A percentile compares a stretch with the other conserved stretches of the same genome.
Conservation (phyloP, 2,113 vertebrate genomes). For the Lipophrys pholis region DNA sequence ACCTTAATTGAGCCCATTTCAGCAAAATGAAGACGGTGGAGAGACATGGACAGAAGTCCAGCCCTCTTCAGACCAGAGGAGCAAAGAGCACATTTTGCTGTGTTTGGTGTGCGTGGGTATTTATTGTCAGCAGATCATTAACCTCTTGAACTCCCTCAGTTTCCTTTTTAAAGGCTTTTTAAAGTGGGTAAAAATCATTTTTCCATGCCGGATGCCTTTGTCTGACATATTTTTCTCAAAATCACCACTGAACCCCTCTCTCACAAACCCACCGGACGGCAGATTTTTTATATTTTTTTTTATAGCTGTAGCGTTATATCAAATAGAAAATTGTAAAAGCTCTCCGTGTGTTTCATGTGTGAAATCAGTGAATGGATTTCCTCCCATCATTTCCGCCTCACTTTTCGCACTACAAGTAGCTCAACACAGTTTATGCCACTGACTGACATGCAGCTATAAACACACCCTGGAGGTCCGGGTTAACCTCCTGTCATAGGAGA, state of each 20-base stretch:
- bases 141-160: neutral
- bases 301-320: neutral
- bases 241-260: conserved; percentile 1
- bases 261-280: neutral
- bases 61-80: too few species aligned
- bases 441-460: conserved; percentile 37
- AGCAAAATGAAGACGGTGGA: too few species aligned
- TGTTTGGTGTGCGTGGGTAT: too few species aligned
- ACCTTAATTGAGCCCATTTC: too few species aligned
- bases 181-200: conserved; percentile 4
- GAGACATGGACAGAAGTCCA: too few species aligned
- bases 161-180: conserved; percentile 2
- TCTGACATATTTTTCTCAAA: neutral
- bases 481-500: conserved; percentile 16
- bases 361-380: conserved; percentile 15
- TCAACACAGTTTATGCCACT: conserved; percentile 28
- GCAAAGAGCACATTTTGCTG: too few species aligned
- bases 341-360: neutral
- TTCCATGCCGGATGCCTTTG: neutral
- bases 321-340: conserved; percentile 7
- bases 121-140: neutral
- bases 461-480: conserved; percentile 28
- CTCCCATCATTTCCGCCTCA: neutral
- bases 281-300: conserved; percentile 8
- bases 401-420: conserved; percentile 2